Base-by-base conservation (phyloP, 2,113 vertebrate species). In the Saccopteryx leptura region DNA sequence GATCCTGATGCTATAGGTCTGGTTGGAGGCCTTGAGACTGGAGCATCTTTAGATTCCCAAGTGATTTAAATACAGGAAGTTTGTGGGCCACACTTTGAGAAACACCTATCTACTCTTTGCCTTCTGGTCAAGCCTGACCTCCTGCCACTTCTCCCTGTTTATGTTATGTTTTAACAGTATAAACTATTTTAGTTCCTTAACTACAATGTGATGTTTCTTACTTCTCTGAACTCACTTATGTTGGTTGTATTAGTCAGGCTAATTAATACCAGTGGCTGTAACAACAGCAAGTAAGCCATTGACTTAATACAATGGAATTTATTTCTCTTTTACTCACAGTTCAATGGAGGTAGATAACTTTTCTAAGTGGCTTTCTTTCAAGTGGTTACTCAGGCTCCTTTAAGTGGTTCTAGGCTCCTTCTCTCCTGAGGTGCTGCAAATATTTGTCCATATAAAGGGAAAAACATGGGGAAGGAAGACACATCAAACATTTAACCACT, bases 261-360 rank as follows among this genome's bases (percentile, higher is more conserved):
- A 50, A 39, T 90, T 91, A 91, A 95, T 24, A 78, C 12, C n/a
- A 74, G 17, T 2, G 60, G 52, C 65, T 82, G 1, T 60, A 88
- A 79, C n/a, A 91, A 74, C 11, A 87, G 79, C 71, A 63, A 39
- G 28, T 56, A 66, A 69, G n/a, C 58, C 69, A 58, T 21, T 39
- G 26, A 58, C 48, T 48, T 72, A 72, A 72, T 74, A n/a, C 8
- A 58, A 58, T 54, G 24, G 12, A 75, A 46, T 66, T 24, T 60
- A 84, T 91, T 91, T 85, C 24, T 94, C 12, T 85, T 96, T 84
- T 91, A 90, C 14, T 76, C 46, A 33, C 58, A 88, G 52, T 82
- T 17, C 66, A 76, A 1, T 61, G 28, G 72, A 68, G 24, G 0
- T 87, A 78, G 54, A 23, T 50, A 24, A 28, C 10, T 92, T 84